These are phyloP conservation scores for Sylvilagus bachmani DNA, from an alignment of 2,113 vertebrate genomes.

Conservation along the genomic window DNA sequence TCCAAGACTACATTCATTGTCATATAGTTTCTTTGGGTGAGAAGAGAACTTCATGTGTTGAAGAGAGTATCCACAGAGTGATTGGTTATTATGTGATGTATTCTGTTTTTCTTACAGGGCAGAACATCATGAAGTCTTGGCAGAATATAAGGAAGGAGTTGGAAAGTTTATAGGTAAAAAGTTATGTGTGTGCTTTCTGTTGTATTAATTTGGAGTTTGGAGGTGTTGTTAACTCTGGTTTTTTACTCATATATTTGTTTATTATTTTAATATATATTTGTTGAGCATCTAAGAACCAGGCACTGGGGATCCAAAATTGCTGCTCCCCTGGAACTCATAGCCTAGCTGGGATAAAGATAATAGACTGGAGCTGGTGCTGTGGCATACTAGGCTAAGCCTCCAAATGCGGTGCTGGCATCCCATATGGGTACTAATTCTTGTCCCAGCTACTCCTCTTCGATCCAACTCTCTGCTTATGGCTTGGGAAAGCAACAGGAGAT, in stretches of 20 bases:
- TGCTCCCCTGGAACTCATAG: neutral
- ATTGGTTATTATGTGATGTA: neutral
- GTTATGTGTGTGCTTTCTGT: conserved; percentile 28
- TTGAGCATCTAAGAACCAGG: conserved; percentile 23
- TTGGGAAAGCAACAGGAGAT: too few relatives aligned
- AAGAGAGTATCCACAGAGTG: neutral
- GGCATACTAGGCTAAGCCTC: too few relatives aligned
- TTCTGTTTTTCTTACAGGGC: conserved; percentile 88
- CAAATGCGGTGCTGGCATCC: too few relatives aligned
- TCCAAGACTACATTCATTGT: neutral
- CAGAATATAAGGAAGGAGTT: conserved; percentile 95
- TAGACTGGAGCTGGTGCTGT: neutral
- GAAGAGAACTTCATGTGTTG: neutral
- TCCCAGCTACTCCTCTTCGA: too few relatives aligned
- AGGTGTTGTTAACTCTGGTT: neutral
- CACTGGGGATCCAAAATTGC: neutral
- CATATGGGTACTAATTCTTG: too few relatives aligned
- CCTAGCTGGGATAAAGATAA: conserved; percentile 4
- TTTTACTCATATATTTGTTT: conserved; percentile 1
- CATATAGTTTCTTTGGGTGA: neutral
- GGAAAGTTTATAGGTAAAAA: conserved; percentile 95
- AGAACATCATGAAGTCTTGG: conserved; percentile 96
- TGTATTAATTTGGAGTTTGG: conserved; percentile 51
- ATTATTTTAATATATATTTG: conserved; percentile 24
- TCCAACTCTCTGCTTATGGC: too few relatives aligned